Evolutionary conservation across 2,888 invertebrate species (phyloP), one percentile per base, ranked within the genome.

Genomic region (Folsomia manolachei): DNA sequence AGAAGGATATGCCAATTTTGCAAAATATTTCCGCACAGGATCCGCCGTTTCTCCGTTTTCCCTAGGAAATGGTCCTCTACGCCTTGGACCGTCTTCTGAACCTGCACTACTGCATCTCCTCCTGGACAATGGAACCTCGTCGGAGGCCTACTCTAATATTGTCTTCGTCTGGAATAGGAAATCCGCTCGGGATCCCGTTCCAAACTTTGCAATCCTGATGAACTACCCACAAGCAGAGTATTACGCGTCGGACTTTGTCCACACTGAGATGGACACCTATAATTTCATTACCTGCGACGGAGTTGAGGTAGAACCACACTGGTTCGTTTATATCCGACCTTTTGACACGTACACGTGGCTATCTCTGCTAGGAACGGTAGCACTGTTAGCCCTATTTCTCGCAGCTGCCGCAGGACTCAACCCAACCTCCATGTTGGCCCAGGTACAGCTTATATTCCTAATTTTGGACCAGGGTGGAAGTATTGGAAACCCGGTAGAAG

Each of bases 221-320:
- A n/a, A 56, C n/a, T 7, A 56, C n/a, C 56, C 56, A 19, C n/a
- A 14, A 56, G 56, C 56, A 56, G 56, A 56, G 19, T 56, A 14
- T 21, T 14, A 4, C 19, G 21, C 19, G 4, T 14, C 11, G 4
- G 18, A 18, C 7, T 4, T 56, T 7, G 21, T 56, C 7, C n/a
- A 19, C 21, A 56, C 56, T 4, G 11, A 56, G 4, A 4, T 56
- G 56, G 56, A 56, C 21, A 14, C 56, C 4, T 56, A 56, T 19
- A 56, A 56, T 19, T 56, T 56, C 21, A 56, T 56, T 19, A 56
- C 56, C n/a, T 56, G 56, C n/a, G 56, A 56, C 56, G 21, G 21
- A 7, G 56, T 56, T 18, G 21, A 21, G 7, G n/a, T 21, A 4
- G 56, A 56, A 56, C 56, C 56, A 18, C 4, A 4, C 4, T 56